Percentiles rank a stretch among this genome's conserved stretches.
Conservation (phyloP, 2,113 vertebrate species). For the Ammodytes marinus region DNA sequence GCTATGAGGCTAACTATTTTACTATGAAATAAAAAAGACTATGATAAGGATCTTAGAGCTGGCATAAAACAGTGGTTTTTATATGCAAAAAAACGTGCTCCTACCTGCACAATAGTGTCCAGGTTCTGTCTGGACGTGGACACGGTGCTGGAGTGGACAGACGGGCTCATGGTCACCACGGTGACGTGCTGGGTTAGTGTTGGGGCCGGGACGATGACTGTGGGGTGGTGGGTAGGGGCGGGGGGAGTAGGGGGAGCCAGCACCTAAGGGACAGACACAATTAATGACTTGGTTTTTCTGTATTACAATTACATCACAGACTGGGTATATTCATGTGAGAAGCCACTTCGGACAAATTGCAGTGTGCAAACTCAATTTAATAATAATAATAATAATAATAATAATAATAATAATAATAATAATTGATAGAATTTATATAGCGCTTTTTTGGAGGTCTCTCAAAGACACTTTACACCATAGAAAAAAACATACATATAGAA, state of each 20-base stretch:
- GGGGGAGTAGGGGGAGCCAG: conserved; percentile 87
- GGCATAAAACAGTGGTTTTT: no score
- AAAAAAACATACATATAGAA: no score
- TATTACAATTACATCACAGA: background rate
- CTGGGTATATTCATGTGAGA: background rate
- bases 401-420: no score
- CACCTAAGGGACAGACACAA: conserved; percentile 81
- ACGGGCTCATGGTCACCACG: conserved; percentile 95
- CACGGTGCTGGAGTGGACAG: conserved; percentile 93
- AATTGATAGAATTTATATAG: no score
- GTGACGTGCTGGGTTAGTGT: conserved; percentile 90
- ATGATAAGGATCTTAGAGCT: background rate
- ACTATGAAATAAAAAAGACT: background rate
- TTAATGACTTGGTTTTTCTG: background rate
- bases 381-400: no score
- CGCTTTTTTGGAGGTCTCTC: no score
- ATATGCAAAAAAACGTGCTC: background rate
- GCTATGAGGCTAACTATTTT: no score
- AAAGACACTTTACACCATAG: no score
- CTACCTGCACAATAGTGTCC: conserved; percentile 98
- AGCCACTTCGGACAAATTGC: no score
- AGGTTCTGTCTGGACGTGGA: conserved; percentile 98
- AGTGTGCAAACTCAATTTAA: no score
- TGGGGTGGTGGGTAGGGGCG: conserved; percentile 95
- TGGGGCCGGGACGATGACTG: conserved; percentile 95